Conservation (phyloP, 1,140 invertebrate species). For the Orchestia grillus region DNA sequence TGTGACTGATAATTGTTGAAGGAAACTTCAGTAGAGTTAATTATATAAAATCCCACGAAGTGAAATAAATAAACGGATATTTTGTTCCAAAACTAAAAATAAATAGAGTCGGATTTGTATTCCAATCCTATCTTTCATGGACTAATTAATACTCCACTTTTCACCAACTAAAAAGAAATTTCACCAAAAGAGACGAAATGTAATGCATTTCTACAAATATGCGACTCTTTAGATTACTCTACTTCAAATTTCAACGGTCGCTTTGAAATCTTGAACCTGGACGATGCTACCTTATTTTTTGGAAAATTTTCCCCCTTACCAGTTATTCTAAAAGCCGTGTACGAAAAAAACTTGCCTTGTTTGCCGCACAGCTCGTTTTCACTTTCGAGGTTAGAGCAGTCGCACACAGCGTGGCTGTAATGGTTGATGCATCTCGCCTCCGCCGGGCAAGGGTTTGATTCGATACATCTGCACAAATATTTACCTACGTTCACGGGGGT, state of each 20-base stretch:
- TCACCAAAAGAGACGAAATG: too few relatives aligned
- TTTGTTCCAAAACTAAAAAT: not conserved
- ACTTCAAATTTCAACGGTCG: too few relatives aligned
- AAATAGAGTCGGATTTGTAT: not conserved
- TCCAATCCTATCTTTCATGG: not conserved
- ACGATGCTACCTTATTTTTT: too few relatives aligned
- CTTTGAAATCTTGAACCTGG: too few relatives aligned
- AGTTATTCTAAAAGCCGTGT: not conserved
- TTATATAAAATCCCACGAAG: not conserved
- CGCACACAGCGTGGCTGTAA: not conserved
- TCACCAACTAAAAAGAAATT: too few relatives aligned
- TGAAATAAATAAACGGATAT: not conserved
- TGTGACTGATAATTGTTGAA: too few relatives aligned
- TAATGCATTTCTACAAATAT: too few relatives aligned
- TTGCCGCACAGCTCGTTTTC: not conserved
- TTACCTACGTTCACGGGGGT: too few relatives aligned
- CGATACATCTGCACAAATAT: not conserved
- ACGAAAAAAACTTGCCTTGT: not conserved
- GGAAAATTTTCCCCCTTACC: too few relatives aligned
- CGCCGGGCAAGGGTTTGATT: not conserved
- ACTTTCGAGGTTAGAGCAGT: not conserved
- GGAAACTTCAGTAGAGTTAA: too few relatives aligned
- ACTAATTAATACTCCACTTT: too few relatives aligned
- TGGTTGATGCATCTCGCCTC: constrained; percentile 19
- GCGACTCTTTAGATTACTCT: too few relatives aligned